phyloP scores from a whole-genome alignment of 2,888 invertebrate species.

The Mycalesis mineus region DNA sequence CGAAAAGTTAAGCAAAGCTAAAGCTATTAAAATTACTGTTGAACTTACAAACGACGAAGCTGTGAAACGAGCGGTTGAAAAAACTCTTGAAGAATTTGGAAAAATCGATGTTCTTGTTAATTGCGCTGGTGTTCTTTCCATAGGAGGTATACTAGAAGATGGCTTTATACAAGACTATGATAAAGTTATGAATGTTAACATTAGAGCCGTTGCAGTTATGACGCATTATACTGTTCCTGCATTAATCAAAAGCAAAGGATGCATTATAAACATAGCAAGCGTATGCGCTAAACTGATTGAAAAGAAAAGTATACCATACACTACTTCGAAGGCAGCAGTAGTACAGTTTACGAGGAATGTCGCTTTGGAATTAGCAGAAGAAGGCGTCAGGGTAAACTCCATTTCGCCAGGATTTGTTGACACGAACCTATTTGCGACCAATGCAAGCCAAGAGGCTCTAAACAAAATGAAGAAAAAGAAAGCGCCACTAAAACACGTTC shows the following conservation, averaged over 20 bases:
- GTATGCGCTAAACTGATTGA: constrained; percentile 19
- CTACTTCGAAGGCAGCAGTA: constrained; percentile 84
- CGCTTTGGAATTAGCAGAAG: constrained; percentile 80
- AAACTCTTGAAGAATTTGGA: background rate
- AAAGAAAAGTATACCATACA: constrained; percentile 58
- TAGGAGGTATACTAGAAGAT: constrained; percentile 32
- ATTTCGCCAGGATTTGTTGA: constrained; percentile 84
- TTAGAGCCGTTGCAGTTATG: constrained; percentile 40
- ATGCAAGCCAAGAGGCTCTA: constrained; percentile 28
- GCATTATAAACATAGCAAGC: constrained; percentile 45
- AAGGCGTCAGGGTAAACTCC: constrained; percentile 81
- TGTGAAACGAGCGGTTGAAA: background rate
- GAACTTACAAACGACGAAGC: background rate
- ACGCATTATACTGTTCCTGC: constrained; percentile 35
- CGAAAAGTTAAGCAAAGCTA: background rate
- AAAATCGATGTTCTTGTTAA: constrained; percentile 10
- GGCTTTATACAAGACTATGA: constrained; percentile 33
- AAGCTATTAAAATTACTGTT: background rate
- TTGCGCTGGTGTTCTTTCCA: constrained; percentile 30
- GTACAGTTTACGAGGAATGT: constrained; percentile 85
- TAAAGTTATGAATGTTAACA: constrained; percentile 37
- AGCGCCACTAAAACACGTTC: constrained; percentile 32
- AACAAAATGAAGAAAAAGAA: background rate
- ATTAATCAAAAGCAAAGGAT: too few species aligned
- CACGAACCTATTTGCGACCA: constrained; percentile 37